phyloP scores from a whole-genome alignment of 2,888 invertebrate species.

The Temnothorax unifasciatus region DNA sequence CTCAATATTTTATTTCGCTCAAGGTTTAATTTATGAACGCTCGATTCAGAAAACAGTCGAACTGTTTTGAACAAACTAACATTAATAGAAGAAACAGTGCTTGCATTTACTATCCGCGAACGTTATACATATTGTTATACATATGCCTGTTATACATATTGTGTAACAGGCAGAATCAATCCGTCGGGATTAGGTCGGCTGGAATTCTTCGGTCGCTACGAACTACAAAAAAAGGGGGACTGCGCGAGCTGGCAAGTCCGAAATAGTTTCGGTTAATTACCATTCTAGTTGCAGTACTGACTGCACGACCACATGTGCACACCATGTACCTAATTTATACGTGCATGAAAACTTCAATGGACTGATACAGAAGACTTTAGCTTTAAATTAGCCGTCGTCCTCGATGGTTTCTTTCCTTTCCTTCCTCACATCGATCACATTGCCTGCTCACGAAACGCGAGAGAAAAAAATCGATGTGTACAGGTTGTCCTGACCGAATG shows the following conservation, averaged over 20 bases:
- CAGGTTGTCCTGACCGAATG: background rate
- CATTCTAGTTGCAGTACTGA: constrained; percentile 64
- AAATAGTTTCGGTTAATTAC: constrained; percentile 33
- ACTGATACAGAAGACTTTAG: constrained; percentile 73
- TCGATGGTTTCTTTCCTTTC: constrained; percentile 13
- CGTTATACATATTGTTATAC: background rate
- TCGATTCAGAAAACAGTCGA: background rate
- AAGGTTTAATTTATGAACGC: background rate
- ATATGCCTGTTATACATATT: too few relatives aligned
- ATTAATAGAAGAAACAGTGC: background rate
- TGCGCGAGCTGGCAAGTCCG: background rate
- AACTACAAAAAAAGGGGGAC: background rate
- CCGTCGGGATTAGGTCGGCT: constrained; percentile 11
- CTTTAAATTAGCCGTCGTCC: constrained; percentile 60
- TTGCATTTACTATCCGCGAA: background rate
- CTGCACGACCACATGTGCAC: constrained; percentile 47
- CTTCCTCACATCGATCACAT: constrained; percentile 8
- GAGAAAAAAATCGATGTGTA: background rate
- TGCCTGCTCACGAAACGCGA: constrained; percentile 2
- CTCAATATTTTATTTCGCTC: background rate
- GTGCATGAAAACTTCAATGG: constrained; percentile 62
- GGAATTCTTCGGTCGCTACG: background rate
- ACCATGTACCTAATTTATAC: constrained; percentile 34
- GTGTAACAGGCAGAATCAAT: background rate
- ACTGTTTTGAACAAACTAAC: background rate